These are phyloP conservation scores for Malacosoma neustria DNA, from an alignment of 2,888 invertebrate genomes.

Conservation along the genomic window DNA sequence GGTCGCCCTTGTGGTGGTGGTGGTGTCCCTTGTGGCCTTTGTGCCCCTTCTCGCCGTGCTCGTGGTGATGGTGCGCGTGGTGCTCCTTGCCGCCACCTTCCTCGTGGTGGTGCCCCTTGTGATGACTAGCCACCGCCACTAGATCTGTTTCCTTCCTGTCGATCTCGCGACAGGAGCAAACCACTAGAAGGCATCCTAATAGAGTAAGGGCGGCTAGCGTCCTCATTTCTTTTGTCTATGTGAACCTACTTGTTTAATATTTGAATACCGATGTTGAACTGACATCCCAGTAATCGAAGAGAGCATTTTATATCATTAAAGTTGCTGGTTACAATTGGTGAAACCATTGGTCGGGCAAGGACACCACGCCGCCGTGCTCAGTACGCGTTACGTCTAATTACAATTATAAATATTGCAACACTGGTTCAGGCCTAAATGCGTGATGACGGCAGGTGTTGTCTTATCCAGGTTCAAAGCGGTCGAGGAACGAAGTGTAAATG, in stretches of 20 bases:
- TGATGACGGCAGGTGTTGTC: constrained; percentile 5
- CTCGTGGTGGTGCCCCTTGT: constrained; percentile 73
- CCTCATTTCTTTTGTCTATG: constrained; percentile 43
- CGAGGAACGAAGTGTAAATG: not conserved
- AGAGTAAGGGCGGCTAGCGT: constrained; percentile 58
- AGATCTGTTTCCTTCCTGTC: constrained; percentile 50
- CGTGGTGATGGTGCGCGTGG: constrained; percentile 79
- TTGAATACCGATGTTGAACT: constrained; percentile 53
- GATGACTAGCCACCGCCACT: constrained; percentile 65
- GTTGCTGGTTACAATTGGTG: constrained; percentile 57
- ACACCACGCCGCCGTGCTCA: constrained; percentile 37
- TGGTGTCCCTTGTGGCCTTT: constrained; percentile 86
- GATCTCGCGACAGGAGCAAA: constrained; percentile 50
- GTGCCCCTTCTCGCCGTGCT: constrained; percentile 83
- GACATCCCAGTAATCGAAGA: constrained; percentile 38
- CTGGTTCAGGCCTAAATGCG: constrained; percentile 26
- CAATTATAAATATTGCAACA: constrained; percentile 44
- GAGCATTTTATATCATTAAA: constrained; percentile 65
- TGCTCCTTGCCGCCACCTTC: constrained; percentile 81
- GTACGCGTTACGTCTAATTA: constrained; percentile 52
- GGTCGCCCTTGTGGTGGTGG: constrained; percentile 85
- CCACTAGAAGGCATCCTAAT: constrained; percentile 46
- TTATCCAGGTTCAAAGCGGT: not conserved
- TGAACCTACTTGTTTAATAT: constrained; percentile 39
- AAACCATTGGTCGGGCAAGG: constrained; percentile 66